These are phyloP conservation scores for Coluber constrictor DNA, from an alignment of 2,797 vertebrate species.

Conservation along the genomic window DNA sequence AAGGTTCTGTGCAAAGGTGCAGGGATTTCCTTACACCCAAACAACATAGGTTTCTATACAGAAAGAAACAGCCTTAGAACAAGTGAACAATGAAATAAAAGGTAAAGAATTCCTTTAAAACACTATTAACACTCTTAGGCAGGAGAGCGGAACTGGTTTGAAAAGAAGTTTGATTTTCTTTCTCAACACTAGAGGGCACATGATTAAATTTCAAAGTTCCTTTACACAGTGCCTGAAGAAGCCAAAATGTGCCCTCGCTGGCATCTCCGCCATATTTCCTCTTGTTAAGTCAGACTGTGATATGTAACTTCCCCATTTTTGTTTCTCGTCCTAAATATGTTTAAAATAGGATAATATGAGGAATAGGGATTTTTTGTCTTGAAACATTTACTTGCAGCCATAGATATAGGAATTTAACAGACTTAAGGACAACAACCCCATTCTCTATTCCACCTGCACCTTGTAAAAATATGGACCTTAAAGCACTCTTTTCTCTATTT, in stretches of 20 bases:
- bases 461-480: not conserved
- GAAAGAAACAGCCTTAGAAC: not conserved
- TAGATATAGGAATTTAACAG: not conserved
- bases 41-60: not conserved
- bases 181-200: not conserved
- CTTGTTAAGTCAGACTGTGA: slow-evolving; percentile 9
- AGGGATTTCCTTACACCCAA: not conserved
- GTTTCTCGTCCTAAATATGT: not conserved
- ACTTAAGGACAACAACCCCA: not conserved
- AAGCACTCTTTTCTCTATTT: not conserved
- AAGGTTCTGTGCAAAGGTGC: not conserved
- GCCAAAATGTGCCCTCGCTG: not conserved
- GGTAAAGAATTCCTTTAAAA: not conserved
- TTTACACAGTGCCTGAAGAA: not conserved
- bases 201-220: not conserved
- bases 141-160: not conserved
- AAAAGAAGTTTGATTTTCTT: not conserved
- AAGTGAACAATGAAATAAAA: not conserved
- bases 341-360: not conserved
- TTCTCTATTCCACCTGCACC: not conserved
- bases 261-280: slow-evolving; percentile 17
- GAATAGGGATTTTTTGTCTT: not conserved
- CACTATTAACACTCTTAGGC: not conserved
- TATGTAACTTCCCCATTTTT: slow-evolving; percentile 19
- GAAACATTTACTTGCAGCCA: not conserved